phyloP scores from a whole-genome alignment of 2,888 invertebrate genomes.

The Liopterus haemorrhoidalis region DNA sequence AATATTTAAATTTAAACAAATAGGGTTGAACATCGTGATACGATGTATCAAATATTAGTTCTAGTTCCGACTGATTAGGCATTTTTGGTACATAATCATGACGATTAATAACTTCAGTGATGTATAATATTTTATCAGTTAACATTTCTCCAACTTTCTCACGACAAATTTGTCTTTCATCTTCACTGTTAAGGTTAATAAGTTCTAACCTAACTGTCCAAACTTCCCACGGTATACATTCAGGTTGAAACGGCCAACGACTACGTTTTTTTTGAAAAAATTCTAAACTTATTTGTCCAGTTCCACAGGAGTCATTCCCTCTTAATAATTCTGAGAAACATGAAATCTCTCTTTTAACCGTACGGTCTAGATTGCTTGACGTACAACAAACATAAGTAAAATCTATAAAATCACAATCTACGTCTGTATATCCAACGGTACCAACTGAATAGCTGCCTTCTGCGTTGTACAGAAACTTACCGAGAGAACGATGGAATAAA shows the following conservation, averaged over 20 bases:
- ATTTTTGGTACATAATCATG: conserved; percentile 96
- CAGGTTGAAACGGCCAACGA: conserved; percentile 84
- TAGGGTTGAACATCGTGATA: conserved; percentile 95
- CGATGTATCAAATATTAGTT: conserved; percentile 89
- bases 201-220: conserved; percentile 93
- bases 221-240: conserved; percentile 96
- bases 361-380: conserved; percentile 68
- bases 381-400: conserved; percentile 95
- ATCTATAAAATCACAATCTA: conserved; percentile 96
- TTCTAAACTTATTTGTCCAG: conserved; percentile 86
- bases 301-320: conserved; percentile 64
- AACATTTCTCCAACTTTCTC: conserved; percentile 83
- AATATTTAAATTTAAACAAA: conserved; percentile 85
- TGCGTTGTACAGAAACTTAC: conserved; percentile 89
- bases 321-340: conserved; percentile 72
- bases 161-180: conserved; percentile 78
- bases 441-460: conserved; percentile 95
- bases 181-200: conserved; percentile 76
- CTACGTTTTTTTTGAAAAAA: conserved; percentile 90
- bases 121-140: conserved; percentile 89
- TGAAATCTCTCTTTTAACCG: conserved; percentile 68
- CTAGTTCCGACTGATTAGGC: conserved; percentile 86
- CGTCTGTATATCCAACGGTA: conserved; percentile 91
- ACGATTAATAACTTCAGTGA: conserved; percentile 91
- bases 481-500: conserved; percentile 81